Base-by-base conservation (phyloP, 2,797 vertebrate genomes). In the Parambassis ranga region DNA sequence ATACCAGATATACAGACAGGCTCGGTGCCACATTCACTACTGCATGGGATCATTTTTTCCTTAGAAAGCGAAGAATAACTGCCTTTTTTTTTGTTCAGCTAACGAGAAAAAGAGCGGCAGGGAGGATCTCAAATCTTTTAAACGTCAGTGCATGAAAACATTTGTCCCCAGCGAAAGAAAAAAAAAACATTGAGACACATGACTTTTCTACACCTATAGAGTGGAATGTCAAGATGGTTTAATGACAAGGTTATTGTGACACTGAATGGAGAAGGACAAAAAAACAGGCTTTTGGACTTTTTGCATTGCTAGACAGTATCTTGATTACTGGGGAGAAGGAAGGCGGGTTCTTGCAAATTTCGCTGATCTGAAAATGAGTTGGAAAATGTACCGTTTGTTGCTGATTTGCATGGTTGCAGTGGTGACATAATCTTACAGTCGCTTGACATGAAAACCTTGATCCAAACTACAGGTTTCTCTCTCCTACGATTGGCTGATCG, bases 1-100 rank as follows among this genome's bases (percentile, higher is more conserved):
- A 95, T 95, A 96, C 94, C 95, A 96, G 96, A 97, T 96, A 97
- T 95, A 98, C 96, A 98, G 94, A 98, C 94, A 97, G 95, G 94
- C 94, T 96, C 92, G 87, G 92, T 93, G 96, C 95, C 95, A 96
- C 95, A 95, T 95, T 96, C 96, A 98, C 96, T 95, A 96, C 94
- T 94, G 96, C 93, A 90, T 93, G 84, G 81, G 77, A 72, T 75
- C 48, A 88, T 31, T 83, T 85, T 82, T 84, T 81, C 75, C 76
- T 85, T 82, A 77, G 83, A 93, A 96, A 97, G 96, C 94, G 90
- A 90, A 94, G 94, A 94, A 92, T 92, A 67, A 96, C 93, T 93
- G 94, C 92, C 93, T 85, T 94, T 94, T 68, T 78, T 69, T 84
- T 65, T 94, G 92, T 95, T 97, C 94, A 94, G 93, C 94, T 94